These are phyloP conservation scores for Erethizon dorsatum DNA, from an alignment of 2,797 vertebrate species.

Conservation along the genomic window DNA sequence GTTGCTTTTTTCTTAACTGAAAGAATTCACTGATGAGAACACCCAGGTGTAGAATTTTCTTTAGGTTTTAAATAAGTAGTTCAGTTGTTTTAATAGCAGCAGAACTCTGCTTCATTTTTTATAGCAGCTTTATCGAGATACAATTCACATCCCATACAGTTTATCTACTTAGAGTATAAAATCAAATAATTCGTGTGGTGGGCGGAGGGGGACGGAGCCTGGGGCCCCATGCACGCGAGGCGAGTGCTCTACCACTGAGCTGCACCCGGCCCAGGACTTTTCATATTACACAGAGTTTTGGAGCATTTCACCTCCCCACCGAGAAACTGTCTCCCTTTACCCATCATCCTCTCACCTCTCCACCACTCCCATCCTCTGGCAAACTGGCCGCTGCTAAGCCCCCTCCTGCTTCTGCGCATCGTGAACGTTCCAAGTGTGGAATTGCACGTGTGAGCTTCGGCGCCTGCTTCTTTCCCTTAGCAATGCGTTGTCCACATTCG, in stretches of 20 bases:
- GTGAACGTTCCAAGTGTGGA: no score
- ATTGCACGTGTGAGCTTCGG: no score
- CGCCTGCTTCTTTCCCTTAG: not conserved
- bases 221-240: accelerated
- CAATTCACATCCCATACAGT: not conserved
- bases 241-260: not conserved
- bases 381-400: not conserved
- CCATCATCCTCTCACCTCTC: accelerated
- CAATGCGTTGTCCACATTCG: not conserved
- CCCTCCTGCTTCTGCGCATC: not conserved
- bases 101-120: constrained; percentile 20
- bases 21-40: constrained; percentile 37
- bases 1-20: constrained; percentile 24
- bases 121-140: constrained; percentile 25
- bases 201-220: not conserved
- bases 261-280: not conserved
- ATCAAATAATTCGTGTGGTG: not conserved
- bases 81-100: constrained; percentile 2
- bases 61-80: constrained; percentile 15
- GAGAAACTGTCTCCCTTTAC: not conserved
- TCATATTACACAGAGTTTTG: not conserved
- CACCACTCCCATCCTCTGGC: no score
- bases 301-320: not conserved
- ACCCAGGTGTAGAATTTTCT: not conserved
- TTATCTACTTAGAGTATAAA: not conserved